These are phyloP conservation scores for Pseudococcus longispinus DNA, from an alignment of 2,888 invertebrate genomes.

Conservation along the genomic window DNA sequence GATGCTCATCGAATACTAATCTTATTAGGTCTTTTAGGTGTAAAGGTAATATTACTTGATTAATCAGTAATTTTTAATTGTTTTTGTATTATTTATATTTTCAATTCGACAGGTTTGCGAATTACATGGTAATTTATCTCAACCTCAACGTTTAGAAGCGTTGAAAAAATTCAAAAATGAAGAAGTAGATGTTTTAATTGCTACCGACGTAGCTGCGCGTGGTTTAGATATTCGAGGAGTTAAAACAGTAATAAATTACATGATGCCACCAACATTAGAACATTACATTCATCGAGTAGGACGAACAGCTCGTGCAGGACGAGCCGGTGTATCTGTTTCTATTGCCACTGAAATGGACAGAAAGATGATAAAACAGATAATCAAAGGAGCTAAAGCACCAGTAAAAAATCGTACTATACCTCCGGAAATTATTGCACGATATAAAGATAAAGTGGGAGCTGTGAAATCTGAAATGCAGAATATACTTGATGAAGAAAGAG, in stretches of 20 bases:
- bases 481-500: constrained; percentile 84
- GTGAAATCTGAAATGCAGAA: constrained; percentile 82
- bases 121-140: constrained; percentile 95
- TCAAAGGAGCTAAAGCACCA: constrained; percentile 82
- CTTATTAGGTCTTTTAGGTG: constrained; percentile 84
- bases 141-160: constrained; percentile 90
- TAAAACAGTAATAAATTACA: constrained; percentile 95
- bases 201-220: constrained; percentile 92
- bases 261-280: constrained; percentile 91
- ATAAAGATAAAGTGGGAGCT: constrained; percentile 73
- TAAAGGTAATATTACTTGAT: constrained; percentile 69
- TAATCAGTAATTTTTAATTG: neutral
- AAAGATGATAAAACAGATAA: constrained; percentile 87
- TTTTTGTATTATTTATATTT: neutral
- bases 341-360: constrained; percentile 94
- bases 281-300: constrained; percentile 98
- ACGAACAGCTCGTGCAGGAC: constrained; percentile 93
- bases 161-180: constrained; percentile 87
- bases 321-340: constrained; percentile 91
- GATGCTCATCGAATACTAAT: constrained; percentile 95
- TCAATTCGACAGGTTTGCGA: constrained; percentile 71
- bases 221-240: constrained; percentile 97
- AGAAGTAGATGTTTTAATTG: constrained; percentile 84
- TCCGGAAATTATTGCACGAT: constrained; percentile 87
- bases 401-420: constrained; percentile 89